A percentile compares a stretch with the other conserved stretches of the same genome.
Conservation (phyloP, 1,140 invertebrate genomes). For the Coenobita brevimanus region DNA sequence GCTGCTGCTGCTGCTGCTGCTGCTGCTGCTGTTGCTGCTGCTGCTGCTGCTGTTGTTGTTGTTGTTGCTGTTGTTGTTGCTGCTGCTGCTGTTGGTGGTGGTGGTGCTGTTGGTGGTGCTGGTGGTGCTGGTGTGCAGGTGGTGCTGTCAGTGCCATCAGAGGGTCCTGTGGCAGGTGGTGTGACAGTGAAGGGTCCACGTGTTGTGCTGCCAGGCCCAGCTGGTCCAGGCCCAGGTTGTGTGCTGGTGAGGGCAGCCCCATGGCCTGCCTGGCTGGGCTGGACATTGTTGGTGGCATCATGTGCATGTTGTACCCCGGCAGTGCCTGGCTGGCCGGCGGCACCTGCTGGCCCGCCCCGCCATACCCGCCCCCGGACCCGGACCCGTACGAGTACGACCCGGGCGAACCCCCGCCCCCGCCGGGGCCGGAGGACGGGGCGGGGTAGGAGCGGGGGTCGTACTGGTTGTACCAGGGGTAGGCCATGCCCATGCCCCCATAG, state of each 20-base stretch:
- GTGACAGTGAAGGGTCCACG: background rate
- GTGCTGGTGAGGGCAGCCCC: background rate
- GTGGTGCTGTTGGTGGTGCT: conserved; percentile 49
- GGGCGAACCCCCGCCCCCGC: background rate
- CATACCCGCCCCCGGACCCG: too few species aligned
- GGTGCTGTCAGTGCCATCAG: background rate
- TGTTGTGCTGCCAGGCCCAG: too few species aligned
- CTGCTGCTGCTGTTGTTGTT: conserved; percentile 55
- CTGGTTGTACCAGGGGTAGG: conserved; percentile 54
- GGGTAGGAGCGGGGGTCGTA: conserved; percentile 36
- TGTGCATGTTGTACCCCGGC: background rate
- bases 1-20: background rate
- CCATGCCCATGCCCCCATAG: conserved; percentile 50
- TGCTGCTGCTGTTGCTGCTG: background rate
- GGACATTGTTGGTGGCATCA: background rate
- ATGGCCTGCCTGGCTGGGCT: conserved; percentile 16
- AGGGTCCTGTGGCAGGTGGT: conserved; percentile 13
- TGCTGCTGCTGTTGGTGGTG: conserved; percentile 24
- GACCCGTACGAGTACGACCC: too few species aligned
- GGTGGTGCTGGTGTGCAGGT: background rate
- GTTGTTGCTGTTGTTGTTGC: conserved; percentile 45
- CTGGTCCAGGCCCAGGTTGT: too few species aligned
- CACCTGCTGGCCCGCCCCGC: background rate
- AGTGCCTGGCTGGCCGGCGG: conserved; percentile 25
- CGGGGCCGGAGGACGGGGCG: background rate